Evolutionary conservation across 2,797 vertebrate species (phyloP).

Genomic region (Aythya fuligula): DNA sequence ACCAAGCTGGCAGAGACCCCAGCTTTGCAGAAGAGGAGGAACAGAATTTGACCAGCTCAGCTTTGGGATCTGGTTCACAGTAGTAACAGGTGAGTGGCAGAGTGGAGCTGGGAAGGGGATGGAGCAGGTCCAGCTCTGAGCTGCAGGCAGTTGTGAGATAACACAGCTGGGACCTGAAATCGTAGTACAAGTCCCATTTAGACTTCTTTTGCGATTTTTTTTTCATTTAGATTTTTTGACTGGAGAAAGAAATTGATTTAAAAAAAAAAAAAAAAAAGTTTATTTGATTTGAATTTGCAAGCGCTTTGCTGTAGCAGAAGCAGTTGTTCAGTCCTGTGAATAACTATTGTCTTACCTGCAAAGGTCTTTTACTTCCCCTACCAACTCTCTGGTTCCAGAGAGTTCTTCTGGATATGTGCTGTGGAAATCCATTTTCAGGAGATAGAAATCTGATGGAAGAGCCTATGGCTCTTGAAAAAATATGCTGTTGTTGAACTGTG

Average conservation of each 20-base stretch:
- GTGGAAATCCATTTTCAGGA: slow-evolving; percentile 29
- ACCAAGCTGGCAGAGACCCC: neutral
- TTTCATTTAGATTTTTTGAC: neutral
- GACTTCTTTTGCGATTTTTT: neutral
- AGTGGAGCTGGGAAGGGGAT: neutral
- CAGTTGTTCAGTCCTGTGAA: neutral
- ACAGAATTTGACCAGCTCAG: neutral
- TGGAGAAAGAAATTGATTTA: too few species aligned
- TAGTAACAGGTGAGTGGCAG: neutral
- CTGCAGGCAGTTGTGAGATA: neutral
- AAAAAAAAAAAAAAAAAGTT: too few species aligned
- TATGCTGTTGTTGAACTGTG: slow-evolving; percentile 5
- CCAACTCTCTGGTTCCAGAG: neutral
- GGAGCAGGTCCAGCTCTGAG: neutral
- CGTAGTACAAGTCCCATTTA: neutral
- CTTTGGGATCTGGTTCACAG: neutral
- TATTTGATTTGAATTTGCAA: neutral
- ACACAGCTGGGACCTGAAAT: neutral
- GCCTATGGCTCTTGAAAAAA: neutral
- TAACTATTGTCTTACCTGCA: neutral
- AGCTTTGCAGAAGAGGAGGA: neutral
- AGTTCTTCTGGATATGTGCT: neutral
- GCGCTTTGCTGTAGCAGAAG: neutral
- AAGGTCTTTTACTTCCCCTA: neutral
- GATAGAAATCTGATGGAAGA: neutral